Percentiles rank a stretch among this genome's conserved stretches.
These are phyloP conservation scores for Pelvicachromis taeniatus DNA, from an alignment of 2,113 vertebrate species.

Conservation along the genomic window DNA sequence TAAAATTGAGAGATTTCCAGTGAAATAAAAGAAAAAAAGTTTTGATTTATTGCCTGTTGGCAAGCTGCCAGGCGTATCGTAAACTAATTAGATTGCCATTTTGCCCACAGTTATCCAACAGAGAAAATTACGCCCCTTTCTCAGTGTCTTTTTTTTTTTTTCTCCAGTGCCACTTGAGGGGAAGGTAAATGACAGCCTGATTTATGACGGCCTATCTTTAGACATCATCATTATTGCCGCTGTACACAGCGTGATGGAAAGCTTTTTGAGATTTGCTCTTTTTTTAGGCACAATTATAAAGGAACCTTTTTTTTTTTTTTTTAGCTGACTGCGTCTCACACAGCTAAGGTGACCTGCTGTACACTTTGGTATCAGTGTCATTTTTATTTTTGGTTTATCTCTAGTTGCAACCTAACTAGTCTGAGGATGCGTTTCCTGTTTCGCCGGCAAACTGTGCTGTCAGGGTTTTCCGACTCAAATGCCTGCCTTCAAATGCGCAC, in stretches of 20 bases:
- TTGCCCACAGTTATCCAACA: constrained; percentile 42
- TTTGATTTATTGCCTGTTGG: constrained; percentile 43
- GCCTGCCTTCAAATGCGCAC: not conserved
- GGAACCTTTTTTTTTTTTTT: not conserved
- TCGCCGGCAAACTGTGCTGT: not conserved
- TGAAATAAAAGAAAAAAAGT: constrained; percentile 9
- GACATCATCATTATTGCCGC: not conserved
- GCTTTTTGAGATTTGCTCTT: not conserved
- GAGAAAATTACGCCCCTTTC: constrained; percentile 19
- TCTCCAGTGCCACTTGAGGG: constrained; percentile 12
- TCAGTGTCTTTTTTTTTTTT: not conserved
- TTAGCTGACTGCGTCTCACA: not conserved
- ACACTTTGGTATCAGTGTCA: not conserved
- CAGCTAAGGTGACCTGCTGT: not conserved
- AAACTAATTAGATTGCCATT: constrained; percentile 65
- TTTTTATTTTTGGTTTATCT: not conserved
- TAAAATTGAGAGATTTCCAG: constrained; percentile 28
- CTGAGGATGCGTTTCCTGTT: not conserved
- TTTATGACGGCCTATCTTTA: constrained; percentile 2
- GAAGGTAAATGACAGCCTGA: constrained; percentile 33
- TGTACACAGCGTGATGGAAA: not conserved
- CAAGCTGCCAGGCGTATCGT: constrained; percentile 23
- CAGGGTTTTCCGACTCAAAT: not conserved
- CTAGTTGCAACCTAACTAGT: not conserved
- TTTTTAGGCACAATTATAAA: not conserved